Percentiles rank a stretch among this genome's conserved stretches.
Evolutionary conservation across 2,888 invertebrate species (phyloP).

Genomic region (Drosophila mercatorum): DNA sequence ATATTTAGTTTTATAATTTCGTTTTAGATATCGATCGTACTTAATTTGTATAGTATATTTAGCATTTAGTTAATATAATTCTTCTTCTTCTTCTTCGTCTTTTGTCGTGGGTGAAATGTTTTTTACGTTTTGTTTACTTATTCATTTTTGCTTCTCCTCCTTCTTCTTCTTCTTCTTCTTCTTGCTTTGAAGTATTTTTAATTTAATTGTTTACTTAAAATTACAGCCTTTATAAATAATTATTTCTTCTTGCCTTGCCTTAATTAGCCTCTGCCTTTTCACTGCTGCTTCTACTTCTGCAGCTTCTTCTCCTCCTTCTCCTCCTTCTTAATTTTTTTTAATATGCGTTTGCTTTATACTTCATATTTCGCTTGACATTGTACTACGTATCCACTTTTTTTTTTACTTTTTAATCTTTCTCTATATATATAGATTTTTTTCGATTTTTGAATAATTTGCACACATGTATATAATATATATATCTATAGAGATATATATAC

Average conservation of each 20-base stretch:
- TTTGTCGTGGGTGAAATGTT: constrained; percentile 76
- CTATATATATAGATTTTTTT: constrained; percentile 63
- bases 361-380: constrained; percentile 80
- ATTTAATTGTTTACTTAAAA: constrained; percentile 82
- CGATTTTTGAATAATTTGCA: constrained; percentile 77
- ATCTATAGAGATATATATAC: constrained; percentile 52
- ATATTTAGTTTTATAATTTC: constrained; percentile 69
- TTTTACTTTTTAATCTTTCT: constrained; percentile 35
- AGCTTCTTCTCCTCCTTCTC: constrained; percentile 27
- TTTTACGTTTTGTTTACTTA: constrained; percentile 55
- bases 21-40: constrained; percentile 77
- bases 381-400: constrained; percentile 78
- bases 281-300: constrained; percentile 25
- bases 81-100: constrained; percentile 22
- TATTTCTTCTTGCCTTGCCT: constrained; percentile 59
- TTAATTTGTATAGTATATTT: constrained; percentile 69
- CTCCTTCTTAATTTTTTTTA: constrained; percentile 23
- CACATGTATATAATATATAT: constrained; percentile 69
- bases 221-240: constrained; percentile 85
- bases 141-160: constrained; percentile 13
- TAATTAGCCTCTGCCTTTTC: constrained; percentile 18
- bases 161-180: background rate
- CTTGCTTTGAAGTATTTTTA: constrained; percentile 45
- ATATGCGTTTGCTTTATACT: constrained; percentile 70
- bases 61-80: constrained; percentile 72